phyloP scores from a whole-genome alignment of 2,888 invertebrate species.

The Spatulosminthurus flaviceps region DNA sequence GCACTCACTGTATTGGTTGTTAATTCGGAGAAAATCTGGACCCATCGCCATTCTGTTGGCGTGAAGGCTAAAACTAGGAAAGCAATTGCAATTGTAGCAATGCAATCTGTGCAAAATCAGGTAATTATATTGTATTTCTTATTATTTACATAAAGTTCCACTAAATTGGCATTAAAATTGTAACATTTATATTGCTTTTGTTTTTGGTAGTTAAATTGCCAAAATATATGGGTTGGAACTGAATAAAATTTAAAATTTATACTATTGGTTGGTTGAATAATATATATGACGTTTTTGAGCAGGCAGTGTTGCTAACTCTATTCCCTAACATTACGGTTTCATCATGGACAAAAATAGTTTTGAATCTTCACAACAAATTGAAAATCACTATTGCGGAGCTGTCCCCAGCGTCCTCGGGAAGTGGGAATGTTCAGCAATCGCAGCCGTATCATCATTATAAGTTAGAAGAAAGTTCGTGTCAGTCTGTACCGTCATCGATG shows the following conservation, averaged over 20 bases:
- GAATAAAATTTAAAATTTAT: too few species aligned
- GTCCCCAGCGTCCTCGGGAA: neutral
- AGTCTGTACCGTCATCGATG: neutral
- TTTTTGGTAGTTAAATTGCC: too few species aligned
- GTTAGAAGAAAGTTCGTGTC: neutral
- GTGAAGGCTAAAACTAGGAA: too few species aligned
- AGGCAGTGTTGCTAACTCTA: neutral
- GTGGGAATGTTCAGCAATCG: neutral
- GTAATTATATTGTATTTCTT: constrained; percentile 1
- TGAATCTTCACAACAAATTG: constrained; percentile 30
- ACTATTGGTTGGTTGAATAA: too few species aligned
- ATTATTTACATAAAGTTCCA: too few species aligned
- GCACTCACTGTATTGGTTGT: too few species aligned
- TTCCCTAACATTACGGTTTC: constrained; percentile 8
- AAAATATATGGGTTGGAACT: too few species aligned
- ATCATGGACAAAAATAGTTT: constrained; percentile 36
- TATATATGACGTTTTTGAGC: neutral
- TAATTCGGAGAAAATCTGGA: too few species aligned
- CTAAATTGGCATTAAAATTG: too few species aligned
- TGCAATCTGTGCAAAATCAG: constrained; percentile 40
- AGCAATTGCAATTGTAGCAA: neutral
- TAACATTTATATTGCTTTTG: too few species aligned
- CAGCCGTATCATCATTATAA: neutral
- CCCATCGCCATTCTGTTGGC: too few species aligned
- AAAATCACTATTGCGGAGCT: neutral